phyloP scores from a whole-genome alignment of 2,113 vertebrate genomes.

The Gymnocephalus cernua region DNA sequence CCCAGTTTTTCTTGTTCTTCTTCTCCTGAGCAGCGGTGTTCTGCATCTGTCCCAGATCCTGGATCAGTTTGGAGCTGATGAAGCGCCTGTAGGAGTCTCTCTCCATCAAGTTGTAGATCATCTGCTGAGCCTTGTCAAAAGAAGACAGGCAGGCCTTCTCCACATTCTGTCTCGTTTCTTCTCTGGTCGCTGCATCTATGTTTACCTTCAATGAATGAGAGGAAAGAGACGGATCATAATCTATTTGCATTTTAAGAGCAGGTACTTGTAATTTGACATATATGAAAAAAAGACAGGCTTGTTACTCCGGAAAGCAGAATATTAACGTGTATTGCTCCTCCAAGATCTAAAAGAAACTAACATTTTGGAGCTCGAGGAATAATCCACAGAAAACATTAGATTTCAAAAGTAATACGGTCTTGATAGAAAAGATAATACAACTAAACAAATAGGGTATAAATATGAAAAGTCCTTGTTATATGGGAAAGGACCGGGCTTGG shows the following conservation, averaged over 20 bases:
- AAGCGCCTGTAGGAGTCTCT: slow-evolving; percentile 87
- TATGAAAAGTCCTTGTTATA: background rate
- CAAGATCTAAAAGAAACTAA: background rate
- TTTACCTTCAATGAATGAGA: slow-evolving; percentile 77
- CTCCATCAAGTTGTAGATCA: slow-evolving; percentile 85
- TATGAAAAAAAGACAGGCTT: background rate
- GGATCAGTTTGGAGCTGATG: slow-evolving; percentile 79
- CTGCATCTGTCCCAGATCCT: slow-evolving; percentile 62
- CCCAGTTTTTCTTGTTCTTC: slow-evolving; percentile 29
- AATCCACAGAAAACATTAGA: background rate
- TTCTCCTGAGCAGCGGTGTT: slow-evolving; percentile 10
- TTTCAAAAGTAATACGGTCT: background rate
- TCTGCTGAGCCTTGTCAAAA: slow-evolving; percentile 84
- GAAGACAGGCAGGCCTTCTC: slow-evolving; percentile 61
- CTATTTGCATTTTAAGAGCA: background rate
- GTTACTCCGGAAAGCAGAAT: background rate
- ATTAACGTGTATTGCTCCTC: background rate
- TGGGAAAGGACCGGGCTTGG: background rate
- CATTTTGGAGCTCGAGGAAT: no score
- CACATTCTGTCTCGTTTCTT: slow-evolving; percentile 77
- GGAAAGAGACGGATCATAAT: background rate
- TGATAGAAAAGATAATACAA: background rate
- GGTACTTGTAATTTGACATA: background rate
- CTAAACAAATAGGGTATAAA: background rate
- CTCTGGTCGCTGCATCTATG: slow-evolving; percentile 81